Evolutionary conservation across 92 coral and sea anemone species (phyloP).

Genomic region (Phymanthus crucifer): DNA sequence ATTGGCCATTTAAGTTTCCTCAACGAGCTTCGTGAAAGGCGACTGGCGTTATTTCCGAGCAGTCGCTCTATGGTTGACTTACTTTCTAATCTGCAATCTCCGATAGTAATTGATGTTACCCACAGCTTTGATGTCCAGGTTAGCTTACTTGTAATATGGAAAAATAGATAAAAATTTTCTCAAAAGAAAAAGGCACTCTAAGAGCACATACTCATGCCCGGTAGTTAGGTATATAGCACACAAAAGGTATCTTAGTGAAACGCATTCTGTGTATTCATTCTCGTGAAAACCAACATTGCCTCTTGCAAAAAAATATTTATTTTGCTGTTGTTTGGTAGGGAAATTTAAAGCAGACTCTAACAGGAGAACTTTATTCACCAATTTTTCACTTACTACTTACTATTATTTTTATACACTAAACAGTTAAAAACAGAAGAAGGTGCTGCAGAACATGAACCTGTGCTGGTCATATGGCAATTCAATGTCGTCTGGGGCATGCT

Average conservation of each 20-base stretch:
- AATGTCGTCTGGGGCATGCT: neutral
- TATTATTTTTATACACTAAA: neutral
- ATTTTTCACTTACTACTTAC: too few relatives aligned
- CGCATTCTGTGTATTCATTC: too few relatives aligned
- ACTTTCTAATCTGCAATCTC: neutral
- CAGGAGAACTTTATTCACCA: too few relatives aligned
- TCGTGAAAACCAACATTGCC: too few relatives aligned
- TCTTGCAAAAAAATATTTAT: too few relatives aligned
- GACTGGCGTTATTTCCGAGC: constrained; percentile 1
- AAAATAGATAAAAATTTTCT: too few relatives aligned
- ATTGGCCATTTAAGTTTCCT: neutral
- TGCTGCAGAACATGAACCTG: neutral
- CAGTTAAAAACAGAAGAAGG: neutral
- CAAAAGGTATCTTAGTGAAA: too few relatives aligned
- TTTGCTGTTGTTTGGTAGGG: too few relatives aligned
- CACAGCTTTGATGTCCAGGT: constrained; percentile 8
- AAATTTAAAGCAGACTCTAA: too few relatives aligned
- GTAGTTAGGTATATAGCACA: too few relatives aligned
- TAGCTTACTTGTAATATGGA: neutral
- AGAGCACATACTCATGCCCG: too few relatives aligned
- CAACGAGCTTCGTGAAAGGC: constrained; percentile 4
- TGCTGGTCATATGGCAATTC: neutral
- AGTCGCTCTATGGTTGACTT: neutral
- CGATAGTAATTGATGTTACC: neutral
- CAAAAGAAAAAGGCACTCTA: too few relatives aligned